Evolutionary conservation across 2,888 invertebrate species (phyloP), one percentile per base, ranked within the genome.

Genomic region (Drosophila cognata): DNA sequence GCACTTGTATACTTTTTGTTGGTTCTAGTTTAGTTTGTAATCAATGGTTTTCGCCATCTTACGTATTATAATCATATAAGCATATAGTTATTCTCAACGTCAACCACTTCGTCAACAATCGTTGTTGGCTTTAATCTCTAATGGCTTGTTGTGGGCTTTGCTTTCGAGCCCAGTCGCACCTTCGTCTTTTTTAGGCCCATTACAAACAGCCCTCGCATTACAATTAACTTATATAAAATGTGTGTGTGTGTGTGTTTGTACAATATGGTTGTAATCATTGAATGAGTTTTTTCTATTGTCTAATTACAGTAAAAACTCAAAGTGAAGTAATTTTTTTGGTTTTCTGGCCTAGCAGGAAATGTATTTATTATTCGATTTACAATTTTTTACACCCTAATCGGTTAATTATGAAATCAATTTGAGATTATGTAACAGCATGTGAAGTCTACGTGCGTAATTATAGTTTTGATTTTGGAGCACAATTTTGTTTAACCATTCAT

Each of bases 261-360:
- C 33, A 38, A 31, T 53, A 59, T 70, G 70, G 67, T 74, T 59
- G 67, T 59, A 82, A 84, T 73, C 76, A 71, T 57, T 55, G 68
- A 78, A 78, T 71, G 69, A 51, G 61, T 71, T 82, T 79, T 73
- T 82, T 67, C 72, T 72, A 70, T 71, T 76, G 81, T 81, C 63
- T 85, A 83, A 85, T 83, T 83, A 81, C 56, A 53, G 41, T 64
- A 74, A 69, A 75, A 82, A 61, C 59, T 66, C 64, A 41, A 57
- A 68, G 43, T 66, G 67, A 51, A 43, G 64, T 59, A 38, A 41
- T 52, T 78, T 67, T 66, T 35, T 16, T 4, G 2, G 21, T 25
- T 46, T 46, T 46, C 36, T 53, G 28, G 69, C 29, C 33, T 7
- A 53, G 50, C 51, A 63, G 71, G 57, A 88, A 88, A 82, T 70